Conservation (phyloP, 2,797 vertebrate species). For the Synanceia verrucosa region DNA sequence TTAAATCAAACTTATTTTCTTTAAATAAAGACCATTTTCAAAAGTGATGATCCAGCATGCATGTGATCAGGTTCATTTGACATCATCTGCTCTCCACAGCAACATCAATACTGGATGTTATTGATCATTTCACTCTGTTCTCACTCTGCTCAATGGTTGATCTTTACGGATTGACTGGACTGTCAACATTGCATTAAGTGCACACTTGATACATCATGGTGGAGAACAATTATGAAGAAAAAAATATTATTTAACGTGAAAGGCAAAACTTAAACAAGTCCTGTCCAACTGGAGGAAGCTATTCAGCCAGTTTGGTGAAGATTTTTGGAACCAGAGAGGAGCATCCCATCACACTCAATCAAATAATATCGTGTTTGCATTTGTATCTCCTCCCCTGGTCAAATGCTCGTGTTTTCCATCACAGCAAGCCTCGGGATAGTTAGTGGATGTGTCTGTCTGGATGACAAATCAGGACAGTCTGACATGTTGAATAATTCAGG, state of each 20-base stretch:
- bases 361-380: conserved; percentile 21
- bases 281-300: not conserved
- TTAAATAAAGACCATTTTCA: not conserved
- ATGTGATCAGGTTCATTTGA: conserved; percentile 20
- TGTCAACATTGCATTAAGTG: not conserved
- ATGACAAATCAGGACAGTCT: conserved; percentile 50
- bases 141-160: conserved; percentile 15
- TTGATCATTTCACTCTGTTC: conserved; percentile 30
- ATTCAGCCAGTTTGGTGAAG: not conserved
- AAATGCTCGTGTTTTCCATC: conserved; percentile 21
- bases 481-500: conserved; percentile 52
- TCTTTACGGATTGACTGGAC: conserved; percentile 28
- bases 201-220: not conserved
- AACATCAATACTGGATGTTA: conserved; percentile 23
- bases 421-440: conserved; percentile 2
- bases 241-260: not conserved
- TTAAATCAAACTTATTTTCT: not conserved
- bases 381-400: not conserved
- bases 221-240: not conserved
- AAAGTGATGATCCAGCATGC: not conserved
- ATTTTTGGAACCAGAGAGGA: not conserved
- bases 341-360: conserved; percentile 22
- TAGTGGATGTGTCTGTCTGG: conserved; percentile 17
- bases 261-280: not conserved
- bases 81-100: not conserved